Evolutionary conservation across 2,888 invertebrate genomes (phyloP), one percentile per base, ranked within the genome.

Genomic region (Punctoribates punctum): DNA sequence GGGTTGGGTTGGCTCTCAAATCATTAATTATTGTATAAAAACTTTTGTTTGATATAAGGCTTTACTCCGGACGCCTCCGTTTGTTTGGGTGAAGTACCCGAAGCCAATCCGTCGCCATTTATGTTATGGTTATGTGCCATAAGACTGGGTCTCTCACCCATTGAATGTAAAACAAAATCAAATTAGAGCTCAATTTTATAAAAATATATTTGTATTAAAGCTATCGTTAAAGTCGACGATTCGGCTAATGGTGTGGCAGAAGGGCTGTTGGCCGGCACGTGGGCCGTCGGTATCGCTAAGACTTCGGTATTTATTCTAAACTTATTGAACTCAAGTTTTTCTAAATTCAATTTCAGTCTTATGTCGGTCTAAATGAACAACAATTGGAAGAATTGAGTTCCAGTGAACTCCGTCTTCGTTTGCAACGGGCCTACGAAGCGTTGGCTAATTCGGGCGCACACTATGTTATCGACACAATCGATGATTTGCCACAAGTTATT

Each of bases 121-220:
- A 84, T 84, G 84, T 80, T 84, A n/a, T 84, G 83, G 80, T 79
- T 81, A n/a, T 84, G 83, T 78, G 81, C 84, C 75, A 84, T 84
- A 73, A 79, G 83, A 13, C 78, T 84, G 25, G 82, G 83, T 78
- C 81, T 85, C 5, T 80, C 80, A 75, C 83, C 83, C 0, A 80
- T 74, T 60, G 77, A 77, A 38, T 17, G 67, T 67, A 67, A n/a
- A 15, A 17, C 48, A 42, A 42, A 42, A 13, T 42, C n/a, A n/a
- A n/a, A n/a, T n/a, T n/a, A n/a, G n/a, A n/a, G n/a, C n/a, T n/a
- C n/a, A 70, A 23, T 23, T 25, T 25, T 60, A 29, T 11, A 29
- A 2, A 74, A 57, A 15, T 27, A 11, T 34, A 20, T 15, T 20
- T 67, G 23, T 8, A 27, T 23, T 20, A 27, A 17, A 67, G 65